phyloP scores from a whole-genome alignment of 2,888 invertebrate species.

The Apamea monoglypha region DNA sequence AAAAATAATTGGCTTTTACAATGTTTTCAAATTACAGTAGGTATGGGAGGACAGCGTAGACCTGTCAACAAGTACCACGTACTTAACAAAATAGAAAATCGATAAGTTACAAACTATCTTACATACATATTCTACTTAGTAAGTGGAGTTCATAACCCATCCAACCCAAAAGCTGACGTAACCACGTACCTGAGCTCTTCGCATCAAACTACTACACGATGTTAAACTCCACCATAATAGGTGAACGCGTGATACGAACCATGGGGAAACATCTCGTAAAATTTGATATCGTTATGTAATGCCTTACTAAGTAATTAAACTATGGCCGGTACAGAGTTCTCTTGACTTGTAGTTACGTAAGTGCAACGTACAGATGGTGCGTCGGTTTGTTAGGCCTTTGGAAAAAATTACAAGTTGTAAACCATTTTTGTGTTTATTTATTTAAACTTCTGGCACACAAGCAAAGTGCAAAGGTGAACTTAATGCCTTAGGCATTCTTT shows the following conservation, averaged over 20 bases:
- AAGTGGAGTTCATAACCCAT: background rate
- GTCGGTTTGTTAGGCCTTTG: background rate
- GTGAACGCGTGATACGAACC: conserved; percentile 5
- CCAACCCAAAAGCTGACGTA: conserved; percentile 7
- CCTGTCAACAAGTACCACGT: background rate
- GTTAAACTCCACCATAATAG: conserved; percentile 8
- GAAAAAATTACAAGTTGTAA: background rate
- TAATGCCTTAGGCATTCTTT: background rate
- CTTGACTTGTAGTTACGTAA: conserved; percentile 39
- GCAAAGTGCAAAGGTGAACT: background rate
- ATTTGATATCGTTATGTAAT: conserved; percentile 50
- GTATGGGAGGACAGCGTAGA: too few species aligned
- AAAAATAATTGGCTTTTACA: too few species aligned
- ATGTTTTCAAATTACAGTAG: too few species aligned
- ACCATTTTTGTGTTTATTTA: background rate
- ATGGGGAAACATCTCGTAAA: conserved; percentile 40
- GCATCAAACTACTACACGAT: conserved; percentile 3
- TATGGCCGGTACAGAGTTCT: conserved; percentile 47
- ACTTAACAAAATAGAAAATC: background rate
- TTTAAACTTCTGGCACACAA: background rate
- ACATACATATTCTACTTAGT: background rate
- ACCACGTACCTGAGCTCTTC: background rate
- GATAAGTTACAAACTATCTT: background rate
- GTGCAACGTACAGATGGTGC: background rate
- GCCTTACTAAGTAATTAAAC: conserved; percentile 36